A percentile compares a stretch with the other conserved stretches of the same genome.
These are phyloP conservation scores for Percopsis omiscomaycus DNA, from an alignment of 2,797 vertebrate species.

Conservation along the genomic window DNA sequence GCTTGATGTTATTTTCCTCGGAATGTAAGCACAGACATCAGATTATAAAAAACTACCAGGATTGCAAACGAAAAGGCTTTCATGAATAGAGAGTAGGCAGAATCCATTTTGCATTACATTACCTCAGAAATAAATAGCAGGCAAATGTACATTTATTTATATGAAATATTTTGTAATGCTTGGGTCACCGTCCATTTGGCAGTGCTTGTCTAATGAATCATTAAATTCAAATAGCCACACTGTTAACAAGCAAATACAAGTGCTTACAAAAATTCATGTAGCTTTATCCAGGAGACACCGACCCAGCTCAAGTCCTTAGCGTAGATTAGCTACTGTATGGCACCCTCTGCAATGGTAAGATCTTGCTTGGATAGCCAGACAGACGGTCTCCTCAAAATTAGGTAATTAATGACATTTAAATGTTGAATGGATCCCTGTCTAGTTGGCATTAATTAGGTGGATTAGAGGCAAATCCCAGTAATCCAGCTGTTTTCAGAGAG, in stretches of 20 bases:
- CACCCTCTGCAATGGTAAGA: slow-evolving; percentile 30
- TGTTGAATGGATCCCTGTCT: slow-evolving; percentile 57
- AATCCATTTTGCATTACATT: too few species aligned
- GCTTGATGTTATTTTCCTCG: too few species aligned
- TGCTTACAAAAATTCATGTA: slow-evolving; percentile 30
- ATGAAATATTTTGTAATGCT: too few species aligned
- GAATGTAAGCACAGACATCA: too few species aligned
- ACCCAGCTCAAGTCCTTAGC: slow-evolving; percentile 15
- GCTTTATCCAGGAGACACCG: slow-evolving; percentile 1
- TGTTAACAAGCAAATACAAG: slow-evolving; percentile 5
- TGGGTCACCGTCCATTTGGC: too few species aligned
- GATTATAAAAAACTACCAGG: too few species aligned
- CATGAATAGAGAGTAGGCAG: too few species aligned
- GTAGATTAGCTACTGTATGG: slow-evolving; percentile 26
- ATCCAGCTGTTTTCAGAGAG: slow-evolving; percentile 35
- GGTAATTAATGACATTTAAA: slow-evolving; percentile 67
- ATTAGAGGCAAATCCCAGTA: slow-evolving; percentile 60
- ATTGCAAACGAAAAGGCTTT: too few species aligned
- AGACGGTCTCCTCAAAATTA: slow-evolving; percentile 44
- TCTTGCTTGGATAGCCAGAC: slow-evolving; percentile 47
- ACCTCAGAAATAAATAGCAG: too few species aligned
- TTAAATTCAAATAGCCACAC: slow-evolving; percentile 1
- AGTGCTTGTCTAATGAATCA: not conserved
- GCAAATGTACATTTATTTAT: too few species aligned
- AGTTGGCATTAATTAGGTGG: slow-evolving; percentile 63